Evolutionary conservation across 2,888 invertebrate genomes (phyloP).

Genomic region (Horisme vitalbata): DNA sequence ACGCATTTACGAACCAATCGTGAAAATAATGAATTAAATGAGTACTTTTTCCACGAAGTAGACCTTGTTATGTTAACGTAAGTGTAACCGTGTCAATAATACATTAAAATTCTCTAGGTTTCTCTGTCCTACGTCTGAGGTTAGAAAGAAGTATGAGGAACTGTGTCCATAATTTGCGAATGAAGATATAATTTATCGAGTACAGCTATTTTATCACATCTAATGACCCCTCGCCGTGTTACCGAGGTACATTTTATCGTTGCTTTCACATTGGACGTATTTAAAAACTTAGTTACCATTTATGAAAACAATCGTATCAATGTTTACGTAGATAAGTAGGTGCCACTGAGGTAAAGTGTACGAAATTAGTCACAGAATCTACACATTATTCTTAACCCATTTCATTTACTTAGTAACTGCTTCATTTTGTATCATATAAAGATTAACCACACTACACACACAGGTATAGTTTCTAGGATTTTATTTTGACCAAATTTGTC

Average conservation of each 20-base stretch:
- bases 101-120: conserved; percentile 66
- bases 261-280: conserved; percentile 37
- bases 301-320: conserved; percentile 65
- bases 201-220: conserved; percentile 65
- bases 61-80: conserved; percentile 40
- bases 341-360: conserved; percentile 8
- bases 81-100: conserved; percentile 45
- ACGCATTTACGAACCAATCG: conserved; percentile 69
- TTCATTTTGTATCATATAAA: too few relatives aligned
- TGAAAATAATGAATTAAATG: conserved; percentile 75
- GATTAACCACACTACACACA: too few relatives aligned
- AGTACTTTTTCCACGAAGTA: conserved; percentile 51
- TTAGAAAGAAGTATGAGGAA: too few relatives aligned
- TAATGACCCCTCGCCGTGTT: conserved; percentile 72
- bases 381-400: background rate
- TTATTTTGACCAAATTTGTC: too few relatives aligned
- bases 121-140: conserved; percentile 70
- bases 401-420: background rate
- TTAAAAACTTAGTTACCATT: conserved; percentile 31
- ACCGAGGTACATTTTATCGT: conserved; percentile 62
- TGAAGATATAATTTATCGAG: conserved; percentile 68
- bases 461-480: too few relatives aligned
- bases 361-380: conserved; percentile 11
- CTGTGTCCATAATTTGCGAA: conserved; percentile 68
- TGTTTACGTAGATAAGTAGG: conserved; percentile 63